Evolutionary conservation across 2,797 vertebrate genomes (phyloP).

Genomic region (Protonibea diacanthus): DNA sequence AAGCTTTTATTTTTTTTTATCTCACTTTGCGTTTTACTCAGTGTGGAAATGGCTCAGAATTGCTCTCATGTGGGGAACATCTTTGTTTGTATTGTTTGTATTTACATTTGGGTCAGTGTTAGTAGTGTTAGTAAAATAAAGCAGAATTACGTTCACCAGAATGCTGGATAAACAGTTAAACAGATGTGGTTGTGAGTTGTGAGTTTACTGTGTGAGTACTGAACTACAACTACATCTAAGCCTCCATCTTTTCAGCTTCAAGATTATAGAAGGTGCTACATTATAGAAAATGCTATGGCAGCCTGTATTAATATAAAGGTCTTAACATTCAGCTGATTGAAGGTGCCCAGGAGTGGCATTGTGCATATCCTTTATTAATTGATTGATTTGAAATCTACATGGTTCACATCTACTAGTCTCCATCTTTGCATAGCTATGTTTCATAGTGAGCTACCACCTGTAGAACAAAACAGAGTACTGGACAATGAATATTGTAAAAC

Average conservation of each 20-base stretch:
- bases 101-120: background rate
- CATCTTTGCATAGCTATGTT: background rate
- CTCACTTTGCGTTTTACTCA: constrained; percentile 18
- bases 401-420: background rate
- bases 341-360: background rate
- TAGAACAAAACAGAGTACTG: too few relatives aligned
- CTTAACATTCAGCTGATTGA: background rate
- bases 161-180: background rate
- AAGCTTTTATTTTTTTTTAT: background rate
- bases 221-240: background rate
- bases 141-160: background rate
- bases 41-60: constrained; percentile 21
- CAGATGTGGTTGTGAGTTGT: background rate
- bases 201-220: background rate
- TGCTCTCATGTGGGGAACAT: background rate
- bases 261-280: too few relatives aligned
- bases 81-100: background rate
- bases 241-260: too few relatives aligned
- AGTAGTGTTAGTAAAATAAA: background rate
- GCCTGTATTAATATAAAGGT: background rate
- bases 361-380: too few relatives aligned
- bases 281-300: background rate
- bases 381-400: background rate
- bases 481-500: background rate
- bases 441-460: background rate